phyloP scores from a whole-genome alignment of 2,113 vertebrate genomes.

The Pithys albifrons region DNA sequence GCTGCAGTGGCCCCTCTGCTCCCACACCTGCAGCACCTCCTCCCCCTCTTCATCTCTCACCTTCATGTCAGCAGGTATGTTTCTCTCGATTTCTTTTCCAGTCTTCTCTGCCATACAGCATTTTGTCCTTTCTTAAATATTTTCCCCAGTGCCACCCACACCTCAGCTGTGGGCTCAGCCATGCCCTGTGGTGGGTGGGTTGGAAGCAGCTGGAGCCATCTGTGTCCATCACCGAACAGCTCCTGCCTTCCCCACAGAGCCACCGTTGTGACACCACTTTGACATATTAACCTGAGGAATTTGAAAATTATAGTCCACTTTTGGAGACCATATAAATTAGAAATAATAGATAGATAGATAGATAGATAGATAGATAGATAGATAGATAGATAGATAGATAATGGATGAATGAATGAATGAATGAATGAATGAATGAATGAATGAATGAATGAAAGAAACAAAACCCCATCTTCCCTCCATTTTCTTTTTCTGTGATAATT shows the following conservation, averaged over 20 bases:
- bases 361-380: too few species aligned
- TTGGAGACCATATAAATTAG: not conserved
- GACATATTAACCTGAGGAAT: not conserved
- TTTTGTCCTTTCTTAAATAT: not conserved
- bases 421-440: too few species aligned
- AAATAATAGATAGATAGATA: not conserved
- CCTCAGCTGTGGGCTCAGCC: rapidly evolving
- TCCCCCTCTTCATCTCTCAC: not conserved
- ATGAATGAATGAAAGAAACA: too few species aligned
- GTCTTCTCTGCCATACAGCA: not conserved
- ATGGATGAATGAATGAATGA: too few species aligned
- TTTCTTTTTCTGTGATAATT: not conserved
- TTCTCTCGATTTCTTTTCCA: not conserved
- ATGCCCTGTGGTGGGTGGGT: rapidly evolving
- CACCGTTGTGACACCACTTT: not conserved
- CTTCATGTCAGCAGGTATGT: too few species aligned
- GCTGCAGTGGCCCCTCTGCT: not conserved
- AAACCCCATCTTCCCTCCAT: rapidly evolving
- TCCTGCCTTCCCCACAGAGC: rapidly evolving
- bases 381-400: too few species aligned
- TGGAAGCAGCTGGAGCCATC: rapidly evolving
- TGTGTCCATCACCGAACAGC: rapidly evolving
- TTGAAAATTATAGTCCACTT: not conserved
- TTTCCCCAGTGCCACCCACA: rapidly evolving
- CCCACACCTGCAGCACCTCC: rapidly evolving